Conservation (phyloP, 2,797 vertebrate species). For the Siniperca undulata region DNA sequence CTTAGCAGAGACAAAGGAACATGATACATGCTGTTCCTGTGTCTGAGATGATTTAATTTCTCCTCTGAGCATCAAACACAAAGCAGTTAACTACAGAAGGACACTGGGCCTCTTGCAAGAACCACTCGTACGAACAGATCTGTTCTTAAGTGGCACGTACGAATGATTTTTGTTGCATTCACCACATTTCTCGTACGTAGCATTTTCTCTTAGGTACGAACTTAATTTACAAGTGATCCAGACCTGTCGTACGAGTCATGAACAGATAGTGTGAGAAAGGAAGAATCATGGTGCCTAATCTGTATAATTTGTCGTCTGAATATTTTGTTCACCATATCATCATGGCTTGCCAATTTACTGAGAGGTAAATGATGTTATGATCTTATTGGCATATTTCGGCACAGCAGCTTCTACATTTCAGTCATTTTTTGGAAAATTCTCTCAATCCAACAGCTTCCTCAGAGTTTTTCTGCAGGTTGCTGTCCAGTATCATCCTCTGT, state of each 20-base stretch:
- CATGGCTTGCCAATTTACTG: background rate
- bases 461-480: background rate
- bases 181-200: background rate
- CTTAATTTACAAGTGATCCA: too few relatives aligned
- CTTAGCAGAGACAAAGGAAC: conserved; percentile 23
- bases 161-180: background rate
- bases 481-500: background rate
- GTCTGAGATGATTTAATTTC: conserved; percentile 26
- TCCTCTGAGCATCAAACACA: conserved; percentile 20
- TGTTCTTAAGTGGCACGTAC: background rate
- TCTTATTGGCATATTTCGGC: background rate
- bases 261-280: too few relatives aligned
- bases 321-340: background rate
- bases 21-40: background rate
- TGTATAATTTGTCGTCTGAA: background rate
- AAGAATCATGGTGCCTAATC: background rate
- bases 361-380: background rate
- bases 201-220: background rate
- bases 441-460: too few relatives aligned
- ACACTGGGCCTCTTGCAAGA: background rate
- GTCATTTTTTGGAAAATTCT: background rate
- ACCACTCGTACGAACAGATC: background rate
- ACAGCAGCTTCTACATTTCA: background rate
- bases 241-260: too few relatives aligned
- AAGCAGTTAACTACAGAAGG: background rate